phyloP scores from a whole-genome alignment of 2,797 vertebrate species.

The Sebastolobus altivelis region DNA sequence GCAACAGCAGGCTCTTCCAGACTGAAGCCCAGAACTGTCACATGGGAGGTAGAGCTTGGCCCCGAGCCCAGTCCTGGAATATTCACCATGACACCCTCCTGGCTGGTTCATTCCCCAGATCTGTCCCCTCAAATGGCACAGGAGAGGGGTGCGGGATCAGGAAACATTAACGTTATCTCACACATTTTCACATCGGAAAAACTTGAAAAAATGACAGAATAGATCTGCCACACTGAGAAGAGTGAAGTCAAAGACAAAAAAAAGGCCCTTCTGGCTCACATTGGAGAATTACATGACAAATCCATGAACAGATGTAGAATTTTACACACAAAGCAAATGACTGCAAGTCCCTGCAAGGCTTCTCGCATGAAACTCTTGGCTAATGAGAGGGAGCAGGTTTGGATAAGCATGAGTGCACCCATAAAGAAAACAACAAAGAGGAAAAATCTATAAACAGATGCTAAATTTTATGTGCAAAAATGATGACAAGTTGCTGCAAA shows the following conservation, averaged over 20 bases:
- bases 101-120: slow-evolving; percentile 59
- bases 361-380: slow-evolving; percentile 56
- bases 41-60: slow-evolving; percentile 72
- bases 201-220: slow-evolving; percentile 53
- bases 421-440: slow-evolving; percentile 50
- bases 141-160: slow-evolving; percentile 31
- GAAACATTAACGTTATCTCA: slow-evolving; percentile 59
- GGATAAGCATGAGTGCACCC: slow-evolving; percentile 47
- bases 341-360: slow-evolving; percentile 58
- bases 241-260: slow-evolving; percentile 37
- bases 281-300: slow-evolving; percentile 66
- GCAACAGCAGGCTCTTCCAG: slow-evolving; percentile 76
- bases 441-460: slow-evolving; percentile 73
- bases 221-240: slow-evolving; percentile 10
- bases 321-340: slow-evolving; percentile 64
- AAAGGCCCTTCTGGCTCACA: slow-evolving; percentile 49
- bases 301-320: slow-evolving; percentile 66
- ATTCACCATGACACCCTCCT: slow-evolving; percentile 71
- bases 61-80: slow-evolving; percentile 68
- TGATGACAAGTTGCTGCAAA: slow-evolving; percentile 59
- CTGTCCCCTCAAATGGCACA: slow-evolving; percentile 58
- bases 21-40: slow-evolving; percentile 77
- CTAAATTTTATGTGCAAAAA: slow-evolving; percentile 70
- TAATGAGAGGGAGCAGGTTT: slow-evolving; percentile 60
- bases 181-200: slow-evolving; percentile 45